phyloP scores from a whole-genome alignment of 2,797 vertebrate genomes.

The Myotis myotis region DNA sequence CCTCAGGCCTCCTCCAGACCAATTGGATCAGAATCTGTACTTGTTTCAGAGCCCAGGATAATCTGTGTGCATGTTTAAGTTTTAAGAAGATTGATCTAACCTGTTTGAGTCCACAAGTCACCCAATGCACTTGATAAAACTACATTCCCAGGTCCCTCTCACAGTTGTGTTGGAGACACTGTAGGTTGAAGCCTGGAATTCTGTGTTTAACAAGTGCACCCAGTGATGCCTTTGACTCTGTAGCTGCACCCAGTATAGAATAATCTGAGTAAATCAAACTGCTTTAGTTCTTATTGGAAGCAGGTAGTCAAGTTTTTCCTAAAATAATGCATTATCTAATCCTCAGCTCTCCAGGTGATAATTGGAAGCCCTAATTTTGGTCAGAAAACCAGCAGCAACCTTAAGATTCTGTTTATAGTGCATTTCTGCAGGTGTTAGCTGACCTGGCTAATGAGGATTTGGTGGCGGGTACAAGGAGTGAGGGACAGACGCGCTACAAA shows the following conservation, averaged over 20 bases:
- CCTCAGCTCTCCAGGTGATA: background rate
- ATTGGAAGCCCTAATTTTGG: conserved; percentile 4
- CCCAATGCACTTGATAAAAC: background rate
- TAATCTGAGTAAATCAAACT: background rate
- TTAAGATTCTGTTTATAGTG: background rate
- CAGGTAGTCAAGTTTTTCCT: background rate
- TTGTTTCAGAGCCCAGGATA: background rate
- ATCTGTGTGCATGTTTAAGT: background rate
- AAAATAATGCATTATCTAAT: background rate
- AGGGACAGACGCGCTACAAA: background rate
- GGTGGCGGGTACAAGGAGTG: background rate
- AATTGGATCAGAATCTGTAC: background rate
- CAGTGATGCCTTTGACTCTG: background rate
- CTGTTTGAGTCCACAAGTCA: background rate
- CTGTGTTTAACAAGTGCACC: background rate
- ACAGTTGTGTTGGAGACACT: background rate
- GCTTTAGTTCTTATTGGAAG: background rate
- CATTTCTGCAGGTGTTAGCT: background rate
- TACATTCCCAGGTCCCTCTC: background rate
- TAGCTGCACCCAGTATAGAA: background rate
- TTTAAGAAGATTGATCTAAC: background rate
- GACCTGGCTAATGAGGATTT: background rate
- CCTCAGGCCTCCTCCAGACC: background rate
- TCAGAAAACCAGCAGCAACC: background rate
- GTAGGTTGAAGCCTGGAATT: background rate